These are phyloP conservation scores for Bembecia ichneumoniformis DNA, from an alignment of 2,888 invertebrate genomes.

Conservation along the genomic window DNA sequence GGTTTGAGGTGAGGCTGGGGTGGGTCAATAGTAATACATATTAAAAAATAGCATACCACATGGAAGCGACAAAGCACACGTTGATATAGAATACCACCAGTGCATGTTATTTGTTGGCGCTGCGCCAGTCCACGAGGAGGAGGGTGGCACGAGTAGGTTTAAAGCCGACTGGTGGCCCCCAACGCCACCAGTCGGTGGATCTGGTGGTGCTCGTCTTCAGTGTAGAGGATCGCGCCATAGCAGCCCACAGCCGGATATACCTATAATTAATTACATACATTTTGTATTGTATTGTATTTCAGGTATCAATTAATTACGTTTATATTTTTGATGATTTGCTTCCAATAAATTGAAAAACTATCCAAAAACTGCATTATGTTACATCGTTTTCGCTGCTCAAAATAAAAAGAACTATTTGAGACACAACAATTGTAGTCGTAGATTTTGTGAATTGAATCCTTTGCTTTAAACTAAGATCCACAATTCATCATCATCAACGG, in stretches of 20 bases:
- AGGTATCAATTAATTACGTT: too few species aligned
- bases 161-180: slow-evolving; percentile 79
- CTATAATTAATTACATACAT: slow-evolving; percentile 34
- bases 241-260: slow-evolving; percentile 91
- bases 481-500: too few species aligned
- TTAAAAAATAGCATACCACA: slow-evolving; percentile 79
- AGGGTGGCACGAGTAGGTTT: slow-evolving; percentile 90
- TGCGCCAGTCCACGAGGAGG: slow-evolving; percentile 93
- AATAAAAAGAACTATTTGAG: too few species aligned
- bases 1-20: too few species aligned
- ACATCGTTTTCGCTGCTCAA: too few species aligned
- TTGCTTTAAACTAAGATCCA: too few species aligned
- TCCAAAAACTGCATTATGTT: too few species aligned
- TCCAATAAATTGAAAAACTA: too few species aligned
- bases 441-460: too few species aligned
- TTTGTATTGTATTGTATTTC: not conserved
- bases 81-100: slow-evolving; percentile 96
- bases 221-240: slow-evolving; percentile 89
- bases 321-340: too few species aligned
- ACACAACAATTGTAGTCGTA: too few species aligned
- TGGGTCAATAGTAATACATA: too few species aligned
- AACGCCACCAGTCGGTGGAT: slow-evolving; percentile 87
- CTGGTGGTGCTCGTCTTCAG: slow-evolving; percentile 86
- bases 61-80: slow-evolving; percentile 88
- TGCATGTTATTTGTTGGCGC: slow-evolving; percentile 91